Evolutionary conservation across 2,888 invertebrate species (phyloP), one percentile per base, ranked within the genome.

Genomic region (Caenorhabditis plicata): DNA sequence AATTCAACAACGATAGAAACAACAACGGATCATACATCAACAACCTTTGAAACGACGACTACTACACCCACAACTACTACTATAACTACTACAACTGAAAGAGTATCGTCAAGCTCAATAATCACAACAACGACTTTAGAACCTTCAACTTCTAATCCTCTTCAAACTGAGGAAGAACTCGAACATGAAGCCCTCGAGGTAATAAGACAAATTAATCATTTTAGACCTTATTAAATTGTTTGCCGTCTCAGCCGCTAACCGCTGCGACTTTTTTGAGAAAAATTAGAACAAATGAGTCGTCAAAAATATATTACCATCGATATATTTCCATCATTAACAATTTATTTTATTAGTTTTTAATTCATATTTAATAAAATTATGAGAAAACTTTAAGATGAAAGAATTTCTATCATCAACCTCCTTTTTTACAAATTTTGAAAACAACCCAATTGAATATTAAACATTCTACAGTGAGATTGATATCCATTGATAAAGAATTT

Each of bases 181-280:
- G 60, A 49, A n/a, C 46, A 46, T 11, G 51, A 60, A 40, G 60
- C 54, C 11, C 25, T 54, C 9, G 60, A 60, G 23, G 58, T 53
- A 39, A 25, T 5, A 1, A 32, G n/a, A 27, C 49, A 13, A 51
- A 17, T 45, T 22, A 17, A 38, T 13, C 7, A 27, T 22, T n/a
- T n/a, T n/a, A n/a, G n/a, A n/a, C n/a, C n/a, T n/a, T n/a, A n/a
- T n/a, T n/a, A n/a, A n/a, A n/a, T n/a, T n/a, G n/a, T n/a, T n/a
- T n/a, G n/a, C n/a, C n/a, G n/a, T n/a, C n/a, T n/a, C n/a, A n/a
- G n/a, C n/a, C n/a, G n/a, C n/a, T n/a, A n/a, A n/a, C n/a, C n/a
- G n/a, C n/a, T n/a, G n/a, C n/a, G n/a, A n/a, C n/a, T n/a, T n/a
- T n/a, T n/a, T n/a, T n/a, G n/a, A n/a, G n/a, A n/a, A n/a, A n/a